Percentiles rank a stretch among this genome's conserved stretches.
Evolutionary conservation across 2,888 invertebrate species (phyloP).

Genomic region (Drosophila prostipennis): DNA sequence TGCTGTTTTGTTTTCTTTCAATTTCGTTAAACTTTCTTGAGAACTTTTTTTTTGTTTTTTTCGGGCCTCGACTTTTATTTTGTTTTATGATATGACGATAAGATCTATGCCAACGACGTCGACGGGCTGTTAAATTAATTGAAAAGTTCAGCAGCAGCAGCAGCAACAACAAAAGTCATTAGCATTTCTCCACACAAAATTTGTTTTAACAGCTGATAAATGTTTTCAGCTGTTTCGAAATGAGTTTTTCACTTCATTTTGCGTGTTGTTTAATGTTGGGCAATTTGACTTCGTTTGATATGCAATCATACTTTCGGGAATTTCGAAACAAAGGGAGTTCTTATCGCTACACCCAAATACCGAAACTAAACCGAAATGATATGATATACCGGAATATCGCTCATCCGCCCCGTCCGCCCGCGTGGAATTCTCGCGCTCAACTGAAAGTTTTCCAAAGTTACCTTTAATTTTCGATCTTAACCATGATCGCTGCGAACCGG

Average conservation of each 20-base stretch:
- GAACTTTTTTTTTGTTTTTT: conserved; percentile 50
- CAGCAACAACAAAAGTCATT: conserved; percentile 55
- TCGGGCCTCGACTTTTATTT: conserved; percentile 31
- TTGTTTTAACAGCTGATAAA: conserved; percentile 74
- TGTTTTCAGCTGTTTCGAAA: conserved; percentile 43
- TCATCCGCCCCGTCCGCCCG: conserved; percentile 19
- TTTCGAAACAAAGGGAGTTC: conserved; percentile 16
- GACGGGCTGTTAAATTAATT: conserved; percentile 68
- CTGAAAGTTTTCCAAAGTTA: conserved; percentile 48
- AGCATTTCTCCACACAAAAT: conserved; percentile 61
- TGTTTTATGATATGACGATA: conserved; percentile 67
- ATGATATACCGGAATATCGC: neutral
- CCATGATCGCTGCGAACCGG: conserved; percentile 16
- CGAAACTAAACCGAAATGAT: conserved; percentile 3
- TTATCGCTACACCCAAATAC: conserved; percentile 15
- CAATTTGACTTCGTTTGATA: conserved; percentile 8
- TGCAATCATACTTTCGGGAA: conserved; percentile 20
- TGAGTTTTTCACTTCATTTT: conserved; percentile 42
- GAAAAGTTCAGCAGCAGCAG: conserved; percentile 66
- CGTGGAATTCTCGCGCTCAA: conserved; percentile 54
- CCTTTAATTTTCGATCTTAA: conserved; percentile 20
- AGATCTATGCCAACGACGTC: conserved; percentile 66
- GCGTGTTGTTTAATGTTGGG: conserved; percentile 6
- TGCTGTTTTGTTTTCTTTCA: conserved; percentile 43
- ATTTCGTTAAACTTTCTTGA: conserved; percentile 66